A percentile compares a stretch with the other conserved stretches of the same genome.
phyloP scores from a whole-genome alignment of 2,113 vertebrate genomes.

The Lycaon pictus region DNA sequence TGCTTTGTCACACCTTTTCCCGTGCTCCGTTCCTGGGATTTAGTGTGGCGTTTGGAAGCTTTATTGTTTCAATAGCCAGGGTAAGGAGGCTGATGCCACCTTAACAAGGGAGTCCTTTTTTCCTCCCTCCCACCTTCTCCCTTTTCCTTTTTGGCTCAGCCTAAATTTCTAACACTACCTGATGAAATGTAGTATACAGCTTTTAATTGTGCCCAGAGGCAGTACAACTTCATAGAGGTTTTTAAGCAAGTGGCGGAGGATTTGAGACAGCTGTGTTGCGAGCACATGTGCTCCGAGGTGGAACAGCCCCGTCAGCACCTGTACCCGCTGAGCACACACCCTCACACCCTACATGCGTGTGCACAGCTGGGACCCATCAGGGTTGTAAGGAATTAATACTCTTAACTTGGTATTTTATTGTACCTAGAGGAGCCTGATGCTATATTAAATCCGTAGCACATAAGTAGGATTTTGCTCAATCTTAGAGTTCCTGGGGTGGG shows the following conservation, averaged over 20 bases:
- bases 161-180: slow-evolving; percentile 88
- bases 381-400: slow-evolving; percentile 90
- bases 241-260: slow-evolving; percentile 86
- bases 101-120: slow-evolving; percentile 80
- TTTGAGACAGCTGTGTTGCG: slow-evolving; percentile 88
- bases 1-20: background rate
- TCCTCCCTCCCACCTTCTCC: slow-evolving; percentile 50
- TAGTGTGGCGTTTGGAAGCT: slow-evolving; percentile 63
- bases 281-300: slow-evolving; percentile 83
- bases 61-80: slow-evolving; percentile 80
- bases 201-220: slow-evolving; percentile 92
- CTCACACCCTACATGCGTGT: slow-evolving; percentile 49
- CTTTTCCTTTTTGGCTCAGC: slow-evolving; percentile 85
- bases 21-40: background rate
- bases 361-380: slow-evolving; percentile 90
- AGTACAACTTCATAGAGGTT: slow-evolving; percentile 87
- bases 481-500: slow-evolving; percentile 84
- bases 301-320: slow-evolving; percentile 88
- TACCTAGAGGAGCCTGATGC: slow-evolving; percentile 89
- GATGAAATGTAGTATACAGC: slow-evolving; percentile 88
- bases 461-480: slow-evolving; percentile 87
- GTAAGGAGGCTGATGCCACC: slow-evolving; percentile 85
- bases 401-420: slow-evolving; percentile 90
- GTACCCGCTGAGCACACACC: slow-evolving; percentile 75
- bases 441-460: slow-evolving; percentile 88